These are phyloP conservation scores for Bovichtus variegatus DNA, from an alignment of 2,797 vertebrate species.

Conservation along the genomic window DNA sequence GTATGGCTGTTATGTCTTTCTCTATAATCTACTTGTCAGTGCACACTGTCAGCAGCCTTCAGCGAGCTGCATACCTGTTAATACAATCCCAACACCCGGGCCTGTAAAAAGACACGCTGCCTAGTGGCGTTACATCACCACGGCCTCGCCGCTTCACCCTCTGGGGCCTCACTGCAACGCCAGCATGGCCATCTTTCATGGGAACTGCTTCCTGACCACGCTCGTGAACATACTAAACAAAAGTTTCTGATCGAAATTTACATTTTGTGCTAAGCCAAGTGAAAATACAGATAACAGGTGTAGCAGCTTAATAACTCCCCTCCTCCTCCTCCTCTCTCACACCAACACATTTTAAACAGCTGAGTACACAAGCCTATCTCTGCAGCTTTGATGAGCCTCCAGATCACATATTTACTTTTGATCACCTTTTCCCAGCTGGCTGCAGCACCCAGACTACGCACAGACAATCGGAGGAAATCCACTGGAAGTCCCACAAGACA, in stretches of 20 bases:
- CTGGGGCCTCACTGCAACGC: conserved; percentile 61
- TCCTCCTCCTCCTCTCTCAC: conserved; percentile 7
- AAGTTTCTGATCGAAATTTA: conserved; percentile 32
- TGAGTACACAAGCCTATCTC: conserved; percentile 83
- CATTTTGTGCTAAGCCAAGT: conserved; percentile 24
- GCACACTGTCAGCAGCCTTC: conserved; percentile 64
- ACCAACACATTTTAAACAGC: conserved; percentile 78
- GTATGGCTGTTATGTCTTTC: conserved; percentile 66
- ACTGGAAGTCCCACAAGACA: conserved; percentile 45
- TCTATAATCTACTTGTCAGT: conserved; percentile 75
- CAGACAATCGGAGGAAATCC: conserved; percentile 67
- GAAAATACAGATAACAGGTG: conserved; percentile 66
- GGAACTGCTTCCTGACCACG: conserved; percentile 47
- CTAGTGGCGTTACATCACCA: conserved; percentile 67
- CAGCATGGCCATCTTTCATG: conserved; percentile 65
- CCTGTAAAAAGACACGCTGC: conserved; percentile 66
- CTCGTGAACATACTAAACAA: conserved; percentile 29
- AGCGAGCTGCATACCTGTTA: conserved; percentile 72
- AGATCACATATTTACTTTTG: conserved; percentile 78
- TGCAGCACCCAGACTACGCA: conserved; percentile 54
- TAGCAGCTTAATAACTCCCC: conserved; percentile 54
- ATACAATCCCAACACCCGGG: conserved; percentile 61
- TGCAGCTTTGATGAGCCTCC: conserved; percentile 79
- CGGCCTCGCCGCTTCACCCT: conserved; percentile 53
- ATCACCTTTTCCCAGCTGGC: conserved; percentile 77